Percentiles rank a stretch among this genome's conserved stretches.
Evolutionary conservation across 2,797 vertebrate species (phyloP).

Genomic region (Protonibea diacanthus): DNA sequence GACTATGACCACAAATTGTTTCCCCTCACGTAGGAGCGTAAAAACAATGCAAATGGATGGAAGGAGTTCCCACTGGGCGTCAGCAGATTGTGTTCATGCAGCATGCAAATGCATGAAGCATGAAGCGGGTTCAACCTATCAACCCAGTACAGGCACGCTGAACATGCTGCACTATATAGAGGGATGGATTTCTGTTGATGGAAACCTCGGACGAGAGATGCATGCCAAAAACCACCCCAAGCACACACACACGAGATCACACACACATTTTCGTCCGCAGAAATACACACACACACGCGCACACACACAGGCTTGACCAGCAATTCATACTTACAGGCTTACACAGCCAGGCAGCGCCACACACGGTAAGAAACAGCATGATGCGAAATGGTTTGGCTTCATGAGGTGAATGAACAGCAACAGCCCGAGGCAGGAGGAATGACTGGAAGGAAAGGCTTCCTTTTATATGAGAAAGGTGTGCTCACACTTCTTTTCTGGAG

Average conservation of each 20-base stretch:
- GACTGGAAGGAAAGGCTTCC: conserved; percentile 47
- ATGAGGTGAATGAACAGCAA: conserved; percentile 67
- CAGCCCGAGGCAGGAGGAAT: conserved; percentile 53
- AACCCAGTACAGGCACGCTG: conserved; percentile 42
- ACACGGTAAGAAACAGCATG: conserved; percentile 65
- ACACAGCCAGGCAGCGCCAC: conserved; percentile 36
- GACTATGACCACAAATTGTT: conserved; percentile 59
- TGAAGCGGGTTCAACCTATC: conserved; percentile 60
- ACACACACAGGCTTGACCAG: conserved; percentile 48
- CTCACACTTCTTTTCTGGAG: conserved; percentile 63
- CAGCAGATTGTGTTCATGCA: conserved; percentile 79
- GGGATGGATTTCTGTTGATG: conserved; percentile 71
- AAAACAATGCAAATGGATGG: conserved; percentile 74
- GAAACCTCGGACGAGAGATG: conserved; percentile 61
- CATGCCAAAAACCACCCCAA: conserved; percentile 67
- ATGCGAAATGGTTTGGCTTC: conserved; percentile 70
- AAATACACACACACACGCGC: conserved; percentile 1
- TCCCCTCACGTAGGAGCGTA: conserved; percentile 37
- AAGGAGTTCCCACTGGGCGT: conserved; percentile 64
- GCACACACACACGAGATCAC: conserved; percentile 25
- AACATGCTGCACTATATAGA: conserved; percentile 59
- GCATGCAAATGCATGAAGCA: conserved; percentile 78
- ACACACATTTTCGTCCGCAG: conserved; percentile 27
- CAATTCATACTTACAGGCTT: conserved; percentile 40
- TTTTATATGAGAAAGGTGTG: conserved; percentile 60